These are phyloP conservation scores for Melanchra persicariae DNA, from an alignment of 2,888 invertebrate species.

Conservation along the genomic window DNA sequence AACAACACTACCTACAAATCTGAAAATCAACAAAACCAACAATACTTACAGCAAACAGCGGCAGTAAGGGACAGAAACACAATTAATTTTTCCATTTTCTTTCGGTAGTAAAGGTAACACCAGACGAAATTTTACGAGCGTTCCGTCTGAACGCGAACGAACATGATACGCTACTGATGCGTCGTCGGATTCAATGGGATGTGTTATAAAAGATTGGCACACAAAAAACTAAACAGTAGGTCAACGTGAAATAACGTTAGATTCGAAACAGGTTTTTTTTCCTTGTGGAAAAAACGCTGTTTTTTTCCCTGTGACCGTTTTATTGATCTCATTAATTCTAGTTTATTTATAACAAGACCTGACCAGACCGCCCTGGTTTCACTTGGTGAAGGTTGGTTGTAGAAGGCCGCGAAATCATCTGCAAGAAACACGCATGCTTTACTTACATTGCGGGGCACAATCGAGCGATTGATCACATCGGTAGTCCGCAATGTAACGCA, in stretches of 20 bases:
- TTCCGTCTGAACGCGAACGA: slow-evolving; percentile 37
- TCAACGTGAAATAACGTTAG: slow-evolving; percentile 32
- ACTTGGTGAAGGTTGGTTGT: neutral
- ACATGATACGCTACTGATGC: slow-evolving; percentile 52
- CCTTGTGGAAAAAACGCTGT: too few species aligned
- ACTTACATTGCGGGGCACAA: too few species aligned
- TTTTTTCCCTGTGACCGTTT: neutral
- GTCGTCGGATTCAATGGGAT: slow-evolving; percentile 45
- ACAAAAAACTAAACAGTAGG: slow-evolving; percentile 41
- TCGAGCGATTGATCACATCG: too few species aligned
- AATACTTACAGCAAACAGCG: slow-evolving; percentile 42
- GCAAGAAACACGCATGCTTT: too few species aligned
- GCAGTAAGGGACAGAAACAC: slow-evolving; percentile 34
- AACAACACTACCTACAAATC: neutral
- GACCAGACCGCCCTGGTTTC: neutral
- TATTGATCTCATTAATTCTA: neutral
- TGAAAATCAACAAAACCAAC: neutral
- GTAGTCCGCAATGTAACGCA: too few species aligned
- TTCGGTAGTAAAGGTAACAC: neutral
- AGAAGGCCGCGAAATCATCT: too few species aligned
- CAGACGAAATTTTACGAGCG: slow-evolving; percentile 35
- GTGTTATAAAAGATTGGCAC: slow-evolving; percentile 52
- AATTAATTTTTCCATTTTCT: slow-evolving; percentile 49
- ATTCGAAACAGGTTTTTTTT: slow-evolving; percentile 20
- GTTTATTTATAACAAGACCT: neutral